phyloP scores from a whole-genome alignment of 1,140 invertebrate species.

The Cydia strobilella region DNA sequence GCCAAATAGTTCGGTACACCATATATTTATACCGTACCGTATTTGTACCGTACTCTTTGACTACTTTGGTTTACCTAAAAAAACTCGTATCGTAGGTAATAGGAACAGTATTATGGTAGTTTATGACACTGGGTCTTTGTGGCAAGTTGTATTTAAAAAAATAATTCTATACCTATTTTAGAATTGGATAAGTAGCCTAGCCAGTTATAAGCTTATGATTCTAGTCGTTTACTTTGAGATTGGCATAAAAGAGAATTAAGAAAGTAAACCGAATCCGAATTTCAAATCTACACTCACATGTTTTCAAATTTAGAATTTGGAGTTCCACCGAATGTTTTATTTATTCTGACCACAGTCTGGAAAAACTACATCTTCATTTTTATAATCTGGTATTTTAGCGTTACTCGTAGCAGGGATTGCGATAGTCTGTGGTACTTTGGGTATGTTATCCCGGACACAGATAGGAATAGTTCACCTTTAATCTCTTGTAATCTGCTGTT shows the following conservation, averaged over 20 bases:
- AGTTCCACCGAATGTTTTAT: constrained; percentile 39
- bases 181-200: no score
- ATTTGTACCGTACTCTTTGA: no score
- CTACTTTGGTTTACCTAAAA: no score
- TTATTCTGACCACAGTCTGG: neutral
- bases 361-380: constrained; percentile 34
- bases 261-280: constrained; percentile 36
- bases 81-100: no score
- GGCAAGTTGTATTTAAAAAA: no score
- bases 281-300: constrained; percentile 51
- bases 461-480: constrained; percentile 28
- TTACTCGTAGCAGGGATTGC: constrained; percentile 33
- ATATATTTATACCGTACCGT: no score
- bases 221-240: neutral
- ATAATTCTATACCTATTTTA: no score
- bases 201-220: no score
- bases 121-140: no score
- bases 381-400: constrained; percentile 36
- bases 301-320: constrained; percentile 61
- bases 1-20: no score
- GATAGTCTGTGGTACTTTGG: constrained; percentile 36
- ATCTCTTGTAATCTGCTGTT: constrained; percentile 29
- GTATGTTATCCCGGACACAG: constrained; percentile 8
- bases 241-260: neutral
- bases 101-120: no score